A percentile compares a stretch with the other conserved stretches of the same genome.
Conservation (phyloP, 2,797 vertebrate genomes). For the Spizella passerina region DNA sequence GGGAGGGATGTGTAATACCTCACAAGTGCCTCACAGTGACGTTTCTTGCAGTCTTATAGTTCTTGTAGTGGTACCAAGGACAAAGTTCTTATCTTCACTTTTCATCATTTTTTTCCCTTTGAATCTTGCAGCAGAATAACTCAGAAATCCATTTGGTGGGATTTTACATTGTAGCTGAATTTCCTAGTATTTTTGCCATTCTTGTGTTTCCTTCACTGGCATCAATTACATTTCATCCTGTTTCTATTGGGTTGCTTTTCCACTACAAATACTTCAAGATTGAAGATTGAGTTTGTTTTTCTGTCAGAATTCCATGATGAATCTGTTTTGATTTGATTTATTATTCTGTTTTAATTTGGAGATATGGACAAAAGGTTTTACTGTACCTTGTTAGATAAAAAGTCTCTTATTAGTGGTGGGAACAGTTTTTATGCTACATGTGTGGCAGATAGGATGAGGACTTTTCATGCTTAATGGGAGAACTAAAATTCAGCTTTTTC, state of each 20-base stretch:
- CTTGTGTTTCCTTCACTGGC: neutral
- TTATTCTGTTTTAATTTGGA: neutral
- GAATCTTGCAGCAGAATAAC: neutral
- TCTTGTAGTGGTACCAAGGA: neutral
- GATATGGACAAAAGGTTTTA: neutral
- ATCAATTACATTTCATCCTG: neutral
- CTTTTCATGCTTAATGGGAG: neutral
- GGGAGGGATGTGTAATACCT: neutral
- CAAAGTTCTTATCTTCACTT: neutral
- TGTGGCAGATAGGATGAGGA: neutral
- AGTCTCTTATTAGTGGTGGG: neutral
- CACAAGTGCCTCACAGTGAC: neutral
- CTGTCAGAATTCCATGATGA: neutral
- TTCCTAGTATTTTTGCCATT: neutral
- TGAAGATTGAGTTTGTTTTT: neutral
- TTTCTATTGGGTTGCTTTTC: neutral
- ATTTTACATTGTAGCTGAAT: neutral
- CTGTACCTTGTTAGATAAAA: neutral
- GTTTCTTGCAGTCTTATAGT: neutral
- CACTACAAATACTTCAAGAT: neutral
- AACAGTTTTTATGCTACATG: neutral
- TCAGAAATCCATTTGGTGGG: neutral
- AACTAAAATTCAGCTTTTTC: neutral
- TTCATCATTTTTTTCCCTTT: neutral
- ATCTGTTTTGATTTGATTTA: neutral